Base-by-base conservation (phyloP, 2,113 vertebrate species). In the Eulemur macaco region DNA sequence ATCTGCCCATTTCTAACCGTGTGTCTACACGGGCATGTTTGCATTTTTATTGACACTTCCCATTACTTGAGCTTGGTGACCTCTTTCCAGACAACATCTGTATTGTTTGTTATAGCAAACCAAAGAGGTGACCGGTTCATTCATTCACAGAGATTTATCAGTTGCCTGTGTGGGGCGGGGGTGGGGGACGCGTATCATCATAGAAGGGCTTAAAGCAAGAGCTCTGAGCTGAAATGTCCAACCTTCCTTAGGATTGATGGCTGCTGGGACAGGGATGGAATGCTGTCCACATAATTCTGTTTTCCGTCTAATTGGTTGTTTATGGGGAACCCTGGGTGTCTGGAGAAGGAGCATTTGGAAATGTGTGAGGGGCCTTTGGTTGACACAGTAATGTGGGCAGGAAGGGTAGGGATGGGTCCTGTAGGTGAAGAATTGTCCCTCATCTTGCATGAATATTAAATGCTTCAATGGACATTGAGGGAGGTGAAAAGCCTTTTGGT, bases 131-230 rank as follows among this genome's bases (percentile, higher is more conserved):
- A 88, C 47, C 52, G 77, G 66, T 29, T 94, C 77, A 69, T 80
- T 93, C 86, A 89, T 83, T 96, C 71, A 82, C n/a, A 60, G 89
- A 87, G n/a, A 88, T 90, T 68, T 78, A 31, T 60, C 76, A 42
- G 13, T 85, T 94, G 54, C 84, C 39, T 39, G 9, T 60, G 80
- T 52, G 77, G 45, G 31, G n/a, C 17, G 37, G 37, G 39, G 39
- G 39, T 3, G 39, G 3, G 39, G 39, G 39, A 3, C 39, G 39
- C 3, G 12, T 58, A 64, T 93, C 80, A 92, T 20, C 71, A 20
- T 27, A 50, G 50, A 86, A 63, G 14, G 21, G 39, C 63, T 77
- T 77, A 47, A 74, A 71, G 45, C 34, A 76, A 60, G n/a, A 21
- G n/a, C 76, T 76, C n/a, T 42, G 78, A 93, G 58, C 34, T 23